These are phyloP conservation scores for Chaetorhynchus papuensis DNA, from an alignment of 2,113 vertebrate species.

Conservation along the genomic window DNA sequence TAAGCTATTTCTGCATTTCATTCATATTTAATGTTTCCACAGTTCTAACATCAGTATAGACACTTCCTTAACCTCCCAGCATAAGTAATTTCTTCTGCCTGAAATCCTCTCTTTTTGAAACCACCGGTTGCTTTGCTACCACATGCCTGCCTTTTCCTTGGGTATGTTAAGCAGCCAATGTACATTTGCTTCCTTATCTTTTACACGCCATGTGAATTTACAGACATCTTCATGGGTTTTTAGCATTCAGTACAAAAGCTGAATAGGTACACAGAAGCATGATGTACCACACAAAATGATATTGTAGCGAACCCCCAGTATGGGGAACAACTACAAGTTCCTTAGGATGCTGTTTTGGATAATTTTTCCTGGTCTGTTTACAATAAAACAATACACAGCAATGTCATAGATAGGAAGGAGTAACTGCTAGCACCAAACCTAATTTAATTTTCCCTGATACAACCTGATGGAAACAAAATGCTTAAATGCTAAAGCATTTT, in stretches of 20 bases:
- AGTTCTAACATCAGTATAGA: conserved; percentile 46
- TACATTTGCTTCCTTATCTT: not conserved
- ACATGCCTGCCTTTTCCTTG: conserved; percentile 7
- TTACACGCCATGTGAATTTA: not conserved
- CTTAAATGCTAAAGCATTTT: not conserved
- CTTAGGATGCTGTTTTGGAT: not conserved
- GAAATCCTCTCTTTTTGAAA: conserved; percentile 21
- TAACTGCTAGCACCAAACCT: not conserved
- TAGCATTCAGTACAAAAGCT: not conserved
- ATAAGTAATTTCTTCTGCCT: conserved; percentile 52
- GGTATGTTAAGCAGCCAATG: not conserved
- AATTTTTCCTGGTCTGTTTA: not conserved
- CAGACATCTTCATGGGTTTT: not conserved
- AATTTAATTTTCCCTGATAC: not conserved
- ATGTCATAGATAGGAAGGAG: not conserved
- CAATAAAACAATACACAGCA: not conserved
- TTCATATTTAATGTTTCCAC: conserved; percentile 64
- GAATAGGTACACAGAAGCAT: not conserved
- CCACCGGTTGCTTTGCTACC: not conserved
- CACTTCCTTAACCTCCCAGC: conserved; percentile 44
- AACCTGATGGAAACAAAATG: not conserved
- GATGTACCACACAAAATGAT: not conserved
- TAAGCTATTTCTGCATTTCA: conserved; percentile 61
- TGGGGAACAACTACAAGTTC: not conserved
- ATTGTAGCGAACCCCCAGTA: not conserved